Percentiles rank a stretch among this genome's conserved stretches.
These are phyloP conservation scores for Myotis myotis DNA, from an alignment of 2,797 vertebrate genomes.

Conservation along the genomic window DNA sequence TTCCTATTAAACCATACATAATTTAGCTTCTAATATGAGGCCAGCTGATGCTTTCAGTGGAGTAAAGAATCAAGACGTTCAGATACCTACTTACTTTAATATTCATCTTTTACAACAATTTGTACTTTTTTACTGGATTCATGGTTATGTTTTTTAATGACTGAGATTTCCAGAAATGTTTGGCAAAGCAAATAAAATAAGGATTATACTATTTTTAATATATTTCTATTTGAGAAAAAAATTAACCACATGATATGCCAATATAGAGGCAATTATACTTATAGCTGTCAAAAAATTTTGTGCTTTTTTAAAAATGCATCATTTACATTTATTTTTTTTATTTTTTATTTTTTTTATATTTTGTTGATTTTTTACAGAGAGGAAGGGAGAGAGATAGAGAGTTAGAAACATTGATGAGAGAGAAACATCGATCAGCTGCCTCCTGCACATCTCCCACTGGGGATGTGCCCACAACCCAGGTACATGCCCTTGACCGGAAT, in stretches of 20 bases:
- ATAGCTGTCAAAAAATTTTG: background rate
- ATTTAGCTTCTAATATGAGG: background rate
- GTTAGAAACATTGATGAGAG: too few species aligned
- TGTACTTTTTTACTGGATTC: background rate
- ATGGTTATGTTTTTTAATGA: background rate
- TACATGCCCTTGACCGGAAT: too few species aligned
- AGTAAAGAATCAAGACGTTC: background rate
- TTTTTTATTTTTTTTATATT: too few species aligned
- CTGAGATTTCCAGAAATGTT: background rate
- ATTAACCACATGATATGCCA: background rate
- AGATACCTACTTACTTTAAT: background rate
- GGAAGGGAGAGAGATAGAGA: too few species aligned
- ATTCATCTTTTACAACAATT: background rate
- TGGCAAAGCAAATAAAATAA: background rate
- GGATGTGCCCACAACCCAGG: too few species aligned
- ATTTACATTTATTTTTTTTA: background rate
- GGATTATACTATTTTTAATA: background rate
- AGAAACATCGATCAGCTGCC: too few species aligned
- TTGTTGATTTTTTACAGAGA: too few species aligned
- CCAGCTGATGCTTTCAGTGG: background rate
- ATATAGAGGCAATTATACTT: background rate
- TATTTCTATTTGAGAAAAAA: background rate
- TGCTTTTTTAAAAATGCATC: slow-evolving; percentile 5
- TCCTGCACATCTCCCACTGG: too few species aligned
- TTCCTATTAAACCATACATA: background rate